Conservation (phyloP, 2,888 invertebrate genomes). For the Apeira syringaria region DNA sequence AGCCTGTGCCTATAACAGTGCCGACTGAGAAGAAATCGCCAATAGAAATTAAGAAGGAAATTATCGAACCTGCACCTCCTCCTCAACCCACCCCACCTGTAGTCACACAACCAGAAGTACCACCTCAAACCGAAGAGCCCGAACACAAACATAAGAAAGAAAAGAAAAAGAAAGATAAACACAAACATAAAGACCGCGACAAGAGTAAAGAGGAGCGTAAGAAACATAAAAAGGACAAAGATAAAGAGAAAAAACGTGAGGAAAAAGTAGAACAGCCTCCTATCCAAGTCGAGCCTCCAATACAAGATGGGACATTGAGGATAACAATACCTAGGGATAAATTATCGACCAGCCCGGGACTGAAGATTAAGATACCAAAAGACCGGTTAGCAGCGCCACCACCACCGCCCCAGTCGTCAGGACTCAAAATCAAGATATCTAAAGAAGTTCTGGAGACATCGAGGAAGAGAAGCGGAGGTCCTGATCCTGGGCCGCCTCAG, state of each 20-base stretch:
- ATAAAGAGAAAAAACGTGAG: conserved; percentile 66
- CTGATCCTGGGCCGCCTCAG: conserved; percentile 50
- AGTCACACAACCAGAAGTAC: conserved; percentile 28
- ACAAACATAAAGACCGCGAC: conserved; percentile 90
- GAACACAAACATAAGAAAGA: conserved; percentile 82
- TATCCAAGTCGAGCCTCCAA: conserved; percentile 32
- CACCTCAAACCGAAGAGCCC: conserved; percentile 41
- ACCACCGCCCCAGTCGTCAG: conserved; percentile 68
- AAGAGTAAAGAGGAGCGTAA: conserved; percentile 88
- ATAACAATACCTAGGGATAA: conserved; percentile 77
- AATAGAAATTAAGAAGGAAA: conserved; percentile 54
- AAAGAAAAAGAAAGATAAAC: conserved; percentile 91
- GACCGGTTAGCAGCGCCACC: conserved; percentile 86
- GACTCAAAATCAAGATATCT: conserved; percentile 91
- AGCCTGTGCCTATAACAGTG: conserved; percentile 71
- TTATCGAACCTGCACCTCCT: conserved; percentile 44
- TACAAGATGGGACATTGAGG: conserved; percentile 54
- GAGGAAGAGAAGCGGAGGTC: conserved; percentile 49
- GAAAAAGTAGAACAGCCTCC: conserved; percentile 53
- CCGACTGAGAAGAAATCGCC: conserved; percentile 66
- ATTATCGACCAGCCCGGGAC: conserved; percentile 72
- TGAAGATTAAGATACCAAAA: conserved; percentile 93
- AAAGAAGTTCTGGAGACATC: conserved; percentile 87
- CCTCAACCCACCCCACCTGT: conserved; percentile 32
- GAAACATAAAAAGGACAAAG: conserved; percentile 88